Evolutionary conservation across 2,113 vertebrate genomes (phyloP).

Genomic region (Patagioenas fasciata): DNA sequence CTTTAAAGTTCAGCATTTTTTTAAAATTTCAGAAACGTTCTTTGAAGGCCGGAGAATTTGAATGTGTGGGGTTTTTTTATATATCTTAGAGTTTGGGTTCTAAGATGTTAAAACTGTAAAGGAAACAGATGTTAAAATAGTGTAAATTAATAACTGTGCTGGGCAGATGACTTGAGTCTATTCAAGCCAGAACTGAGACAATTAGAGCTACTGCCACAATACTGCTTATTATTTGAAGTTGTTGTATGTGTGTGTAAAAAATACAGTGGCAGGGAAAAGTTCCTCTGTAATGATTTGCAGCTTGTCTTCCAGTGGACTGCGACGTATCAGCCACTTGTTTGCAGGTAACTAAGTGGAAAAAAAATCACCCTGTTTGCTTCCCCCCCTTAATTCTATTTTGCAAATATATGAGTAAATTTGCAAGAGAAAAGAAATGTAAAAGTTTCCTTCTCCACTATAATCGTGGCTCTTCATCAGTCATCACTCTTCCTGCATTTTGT

Average conservation of each 20-base stretch:
- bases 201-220: not conserved
- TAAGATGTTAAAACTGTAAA: not conserved
- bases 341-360: constrained; percentile 51
- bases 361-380: constrained; percentile 31
- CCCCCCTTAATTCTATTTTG: constrained; percentile 62
- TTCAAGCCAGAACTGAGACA: not conserved
- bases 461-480: constrained; percentile 77
- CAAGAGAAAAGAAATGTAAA: constrained; percentile 78
- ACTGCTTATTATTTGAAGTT: not conserved
- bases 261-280: not conserved
- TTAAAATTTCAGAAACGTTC: not conserved
- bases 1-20: not conserved
- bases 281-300: not conserved
- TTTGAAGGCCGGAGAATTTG: not conserved
- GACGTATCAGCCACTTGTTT: constrained; percentile 44
- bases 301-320: not conserved
- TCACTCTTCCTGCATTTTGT: constrained; percentile 84
- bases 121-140: not conserved
- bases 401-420: constrained; percentile 71
- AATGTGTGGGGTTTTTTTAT: not conserved
- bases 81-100: not conserved
- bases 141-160: not conserved
- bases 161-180: not conserved
- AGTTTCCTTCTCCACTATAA: constrained; percentile 77
- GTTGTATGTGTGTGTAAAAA: not conserved